Conservation (phyloP, 2,888 invertebrate species). For the Epinotia demarniana region DNA sequence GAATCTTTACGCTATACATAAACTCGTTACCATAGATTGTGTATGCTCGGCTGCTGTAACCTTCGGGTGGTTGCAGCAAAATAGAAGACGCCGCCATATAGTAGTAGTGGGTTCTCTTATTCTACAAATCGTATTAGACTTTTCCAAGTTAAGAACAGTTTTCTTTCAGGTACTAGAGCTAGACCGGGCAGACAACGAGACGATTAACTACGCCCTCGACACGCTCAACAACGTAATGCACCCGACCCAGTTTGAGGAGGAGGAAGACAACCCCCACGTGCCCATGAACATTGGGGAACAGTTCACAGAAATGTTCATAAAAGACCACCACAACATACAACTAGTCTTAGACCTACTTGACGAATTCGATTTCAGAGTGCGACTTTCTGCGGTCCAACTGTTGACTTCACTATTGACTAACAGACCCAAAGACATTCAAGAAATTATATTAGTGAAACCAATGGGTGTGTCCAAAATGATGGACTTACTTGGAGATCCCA, state of each 20-base stretch:
- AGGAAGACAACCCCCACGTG: slow-evolving; percentile 87
- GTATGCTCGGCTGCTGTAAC: too few species aligned
- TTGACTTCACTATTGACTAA: slow-evolving; percentile 95
- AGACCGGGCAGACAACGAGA: slow-evolving; percentile 96
- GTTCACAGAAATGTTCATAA: slow-evolving; percentile 99
- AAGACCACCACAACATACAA: slow-evolving; percentile 93
- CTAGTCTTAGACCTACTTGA: slow-evolving; percentile 93
- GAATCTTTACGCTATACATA: too few species aligned
- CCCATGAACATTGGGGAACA: slow-evolving; percentile 93
- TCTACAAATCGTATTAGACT: background rate
- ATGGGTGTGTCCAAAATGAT: slow-evolving; percentile 99
- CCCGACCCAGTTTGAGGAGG: slow-evolving; percentile 92
- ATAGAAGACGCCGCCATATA: too few species aligned
- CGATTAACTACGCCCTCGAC: slow-evolving; percentile 95
- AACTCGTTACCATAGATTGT: too few species aligned
- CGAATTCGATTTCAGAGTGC: slow-evolving; percentile 97
- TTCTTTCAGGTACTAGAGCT: slow-evolving; percentile 90
- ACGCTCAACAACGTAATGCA: slow-evolving; percentile 96
- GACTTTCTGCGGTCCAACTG: slow-evolving; percentile 95
- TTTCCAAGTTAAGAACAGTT: background rate
- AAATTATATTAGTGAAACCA: slow-evolving; percentile 94
- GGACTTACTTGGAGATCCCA: slow-evolving; percentile 96
- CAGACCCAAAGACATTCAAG: slow-evolving; percentile 94
- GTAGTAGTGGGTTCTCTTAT: too few species aligned
- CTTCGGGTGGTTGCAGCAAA: too few species aligned